These are phyloP conservation scores for Neoascia interrupta DNA, from an alignment of 2,888 invertebrate genomes.

Conservation along the genomic window DNA sequence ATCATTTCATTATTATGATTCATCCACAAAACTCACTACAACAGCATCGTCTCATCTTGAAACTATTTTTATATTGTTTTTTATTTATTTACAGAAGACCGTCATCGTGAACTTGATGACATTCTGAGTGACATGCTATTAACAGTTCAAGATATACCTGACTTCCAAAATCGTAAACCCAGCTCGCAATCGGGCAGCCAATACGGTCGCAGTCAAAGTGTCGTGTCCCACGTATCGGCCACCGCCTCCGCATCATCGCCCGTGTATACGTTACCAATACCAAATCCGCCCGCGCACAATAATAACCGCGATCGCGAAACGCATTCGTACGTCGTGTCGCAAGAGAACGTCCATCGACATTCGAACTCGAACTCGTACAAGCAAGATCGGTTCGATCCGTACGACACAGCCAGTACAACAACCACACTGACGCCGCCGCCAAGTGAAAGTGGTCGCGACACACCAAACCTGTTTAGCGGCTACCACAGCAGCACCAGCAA, in stretches of 20 bases:
- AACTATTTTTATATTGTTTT: too few species aligned
- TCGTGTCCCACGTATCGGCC: conserved; percentile 61
- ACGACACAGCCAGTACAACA: conserved; percentile 73
- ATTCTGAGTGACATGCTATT: conserved; percentile 92
- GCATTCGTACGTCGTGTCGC: conserved; percentile 70
- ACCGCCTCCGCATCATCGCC: conserved; percentile 57
- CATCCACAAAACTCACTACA: too few species aligned
- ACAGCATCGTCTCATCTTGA: too few species aligned
- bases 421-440: conserved; percentile 73
- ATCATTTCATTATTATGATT: too few species aligned
- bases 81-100: conserved; percentile 73
- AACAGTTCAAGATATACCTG: conserved; percentile 91
- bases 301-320: conserved; percentile 61
- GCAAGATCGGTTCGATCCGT: conserved; percentile 71
- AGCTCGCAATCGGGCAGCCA: conserved; percentile 64
- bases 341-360: conserved; percentile 51
- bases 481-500: conserved; percentile 65
- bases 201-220: conserved; percentile 70
- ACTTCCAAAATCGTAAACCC: conserved; percentile 75
- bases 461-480: conserved; percentile 69
- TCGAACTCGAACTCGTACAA: conserved; percentile 61
- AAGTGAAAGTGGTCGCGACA: conserved; percentile 73
- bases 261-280: conserved; percentile 57
- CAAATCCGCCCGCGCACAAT: conserved; percentile 60
- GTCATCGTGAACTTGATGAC: conserved; percentile 89